Evolutionary conservation across 2,113 vertebrate species (phyloP), one percentile per base, ranked within the genome.

Genomic region (Vanacampus margaritifer): DNA sequence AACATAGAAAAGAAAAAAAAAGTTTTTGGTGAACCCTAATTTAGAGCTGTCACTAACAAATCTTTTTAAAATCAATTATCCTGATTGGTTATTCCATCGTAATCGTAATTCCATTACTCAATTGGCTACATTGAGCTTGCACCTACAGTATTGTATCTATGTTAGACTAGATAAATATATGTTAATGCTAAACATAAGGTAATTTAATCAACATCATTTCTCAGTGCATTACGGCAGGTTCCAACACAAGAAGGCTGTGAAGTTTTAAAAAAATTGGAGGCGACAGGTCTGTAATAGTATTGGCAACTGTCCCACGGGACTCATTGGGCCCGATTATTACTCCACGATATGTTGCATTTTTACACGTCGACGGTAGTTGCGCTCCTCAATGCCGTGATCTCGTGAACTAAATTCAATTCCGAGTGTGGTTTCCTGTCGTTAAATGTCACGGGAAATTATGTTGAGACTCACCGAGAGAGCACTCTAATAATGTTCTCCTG

Each of bases 251-350:
- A 69, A 57, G 58, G 62, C 65, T 56, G 63, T 62, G 2, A 58
- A 67, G 65, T 28, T 68, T 74, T 71, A 68, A 78, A 77, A 37
- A 79, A 46, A n/a, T n/a, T 70, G 12, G 50, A 23, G 54, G 64
- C n/a, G 72, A 67, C 67, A 67, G 79, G 73, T 73, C 71, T 3
- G 6, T 80, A 80, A 80, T 78, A 76, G 73, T 74, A 75, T 82
- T 69, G 82, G 72, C 79, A 76, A 82, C 41, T 58, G 2, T 76
- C 82, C 76, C 74, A 0, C 21, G 82, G 79, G 85, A 78, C 78
- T 87, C 84, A 84, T 87, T 86, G 80, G 70, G 73, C n/a, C 65
- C 35, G 57, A 26, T 53, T 37, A 81, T 86, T 79, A 71, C 77
- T 79, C 70, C 73, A 74, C 72, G 73, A 75, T 72, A 71, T 28